These are phyloP conservation scores for Beris morrisii DNA, from an alignment of 2,888 invertebrate species.

Conservation along the genomic window DNA sequence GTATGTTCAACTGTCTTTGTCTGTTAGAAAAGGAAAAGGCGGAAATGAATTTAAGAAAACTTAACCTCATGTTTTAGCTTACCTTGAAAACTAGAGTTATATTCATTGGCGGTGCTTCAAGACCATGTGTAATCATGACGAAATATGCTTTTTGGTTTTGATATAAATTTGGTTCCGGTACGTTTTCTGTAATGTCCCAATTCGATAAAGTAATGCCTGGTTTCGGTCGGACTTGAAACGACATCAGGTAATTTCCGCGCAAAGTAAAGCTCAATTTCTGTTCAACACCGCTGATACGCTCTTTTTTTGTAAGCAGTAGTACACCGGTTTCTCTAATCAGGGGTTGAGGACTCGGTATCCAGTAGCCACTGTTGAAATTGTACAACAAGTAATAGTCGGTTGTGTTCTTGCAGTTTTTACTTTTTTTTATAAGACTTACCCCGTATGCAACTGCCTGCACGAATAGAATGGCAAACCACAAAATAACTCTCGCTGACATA, in stretches of 20 bases:
- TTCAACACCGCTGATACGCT: conserved; percentile 38
- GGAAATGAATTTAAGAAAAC: neutral
- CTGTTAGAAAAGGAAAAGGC: conserved; percentile 36
- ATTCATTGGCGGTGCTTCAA: conserved; percentile 45
- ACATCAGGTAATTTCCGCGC: conserved; percentile 44
- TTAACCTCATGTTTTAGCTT: neutral
- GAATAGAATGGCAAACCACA: conserved; percentile 48
- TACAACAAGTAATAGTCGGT: neutral
- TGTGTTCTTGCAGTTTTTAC: neutral
- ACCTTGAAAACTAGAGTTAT: conserved; percentile 46
- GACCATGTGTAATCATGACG: conserved; percentile 46
- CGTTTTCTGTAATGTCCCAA: conserved; percentile 44
- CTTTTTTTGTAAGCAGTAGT: conserved; percentile 41
- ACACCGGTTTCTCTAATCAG: conserved; percentile 44
- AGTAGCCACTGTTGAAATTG: conserved; percentile 44
- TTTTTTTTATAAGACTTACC: conserved; percentile 39
- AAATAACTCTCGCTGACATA: conserved; percentile 47
- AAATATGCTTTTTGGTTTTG: conserved; percentile 46
- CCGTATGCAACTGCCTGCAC: conserved; percentile 44
- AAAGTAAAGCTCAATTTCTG: conserved; percentile 43
- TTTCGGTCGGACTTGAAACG: conserved; percentile 46
- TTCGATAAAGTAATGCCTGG: conserved; percentile 42
- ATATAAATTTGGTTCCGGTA: conserved; percentile 45
- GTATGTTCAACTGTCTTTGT: conserved; percentile 41
- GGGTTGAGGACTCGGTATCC: conserved; percentile 47